These are phyloP conservation scores for Phortica okadai DNA, from an alignment of 2,888 invertebrate species.

Conservation along the genomic window DNA sequence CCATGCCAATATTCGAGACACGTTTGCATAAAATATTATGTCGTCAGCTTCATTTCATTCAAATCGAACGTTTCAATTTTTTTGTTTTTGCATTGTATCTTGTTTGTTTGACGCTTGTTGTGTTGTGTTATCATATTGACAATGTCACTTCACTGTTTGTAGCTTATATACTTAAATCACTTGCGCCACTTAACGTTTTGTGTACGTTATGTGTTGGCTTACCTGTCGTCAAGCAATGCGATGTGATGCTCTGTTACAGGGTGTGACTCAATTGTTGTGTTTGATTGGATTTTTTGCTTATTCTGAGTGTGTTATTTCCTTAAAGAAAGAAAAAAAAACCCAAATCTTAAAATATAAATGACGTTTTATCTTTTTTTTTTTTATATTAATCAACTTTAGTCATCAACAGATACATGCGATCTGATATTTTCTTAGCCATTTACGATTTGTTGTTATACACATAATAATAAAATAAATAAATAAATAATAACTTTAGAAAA, in stretches of 20 bases:
- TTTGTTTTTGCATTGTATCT: neutral
- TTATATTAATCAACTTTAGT: too few species aligned
- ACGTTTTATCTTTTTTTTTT: too few species aligned
- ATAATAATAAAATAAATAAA: neutral
- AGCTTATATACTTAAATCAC: slow-evolving; percentile 8
- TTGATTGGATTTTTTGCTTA: too few species aligned
- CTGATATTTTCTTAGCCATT: neutral
- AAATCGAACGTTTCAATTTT: neutral
- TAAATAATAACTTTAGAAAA: neutral
- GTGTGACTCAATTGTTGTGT: too few species aligned
- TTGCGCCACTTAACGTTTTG: neutral
- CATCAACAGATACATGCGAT: too few species aligned
- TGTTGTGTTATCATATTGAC: slow-evolving; percentile 26
- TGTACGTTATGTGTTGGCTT: too few species aligned
- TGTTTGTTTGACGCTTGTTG: neutral
- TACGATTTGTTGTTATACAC: neutral
- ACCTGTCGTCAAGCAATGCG: too few species aligned
- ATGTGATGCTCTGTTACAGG: too few species aligned
- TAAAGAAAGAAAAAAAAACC: too few species aligned
- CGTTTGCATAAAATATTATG: slow-evolving; percentile 46
- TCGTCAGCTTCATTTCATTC: slow-evolving; percentile 5
- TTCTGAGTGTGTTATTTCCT: too few species aligned
- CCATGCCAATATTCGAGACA: slow-evolving; percentile 47
- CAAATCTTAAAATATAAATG: too few species aligned
- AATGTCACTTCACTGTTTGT: slow-evolving; percentile 16